Base-by-base conservation (phyloP, 2,888 invertebrate species). In the Drosophila neonasuta region DNA sequence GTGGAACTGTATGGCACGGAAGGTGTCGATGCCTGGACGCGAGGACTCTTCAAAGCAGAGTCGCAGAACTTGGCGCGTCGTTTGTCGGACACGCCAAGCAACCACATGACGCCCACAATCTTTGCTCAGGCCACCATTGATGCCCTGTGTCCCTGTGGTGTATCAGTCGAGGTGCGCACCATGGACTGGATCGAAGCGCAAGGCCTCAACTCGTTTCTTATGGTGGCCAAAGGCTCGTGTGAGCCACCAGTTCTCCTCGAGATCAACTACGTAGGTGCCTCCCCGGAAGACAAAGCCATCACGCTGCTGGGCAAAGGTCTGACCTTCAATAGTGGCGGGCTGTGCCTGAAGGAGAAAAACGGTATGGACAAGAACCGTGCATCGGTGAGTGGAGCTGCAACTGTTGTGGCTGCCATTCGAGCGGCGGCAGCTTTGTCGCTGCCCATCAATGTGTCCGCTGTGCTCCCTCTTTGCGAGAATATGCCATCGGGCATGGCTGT, bases 11-110 rank as follows among this genome's bases (percentile, higher is more conserved):
- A 90, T 65, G 92, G 92, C 52, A 92, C 92, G 3, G 74, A 90
- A 0, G 92, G 92, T 70, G 79, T 90, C 1, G 92, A 92, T 64
- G 89, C 91, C 5, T 96, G 95, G 94, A 91, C 92, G n/a, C 89
- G 93, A 15, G 96, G 96, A 0, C 88, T 92, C 7, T 92, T 94
- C 66, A 93, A 95, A 87, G 95, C 95, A 0, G 93, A 94, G 65
- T 94, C 94, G 0, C 96, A 96, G 90, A 96, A 96, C 88, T 91
- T 95, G 84, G 94, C 95, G 0, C 91, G 95, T 9, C 91, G 92
- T 55, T 90, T 96, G 3, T 93, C 93, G 78, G 95, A 96, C 83
- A 93, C 93, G 5, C 95, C 96, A 0, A 93, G 95, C 10, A 96
- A 96, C 89, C 91, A 93, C 77, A 94, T 96, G 93, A 95, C 95